These are phyloP conservation scores for Dissostichus mawsoni DNA, from an alignment of 2,113 vertebrate species.

Conservation along the genomic window DNA sequence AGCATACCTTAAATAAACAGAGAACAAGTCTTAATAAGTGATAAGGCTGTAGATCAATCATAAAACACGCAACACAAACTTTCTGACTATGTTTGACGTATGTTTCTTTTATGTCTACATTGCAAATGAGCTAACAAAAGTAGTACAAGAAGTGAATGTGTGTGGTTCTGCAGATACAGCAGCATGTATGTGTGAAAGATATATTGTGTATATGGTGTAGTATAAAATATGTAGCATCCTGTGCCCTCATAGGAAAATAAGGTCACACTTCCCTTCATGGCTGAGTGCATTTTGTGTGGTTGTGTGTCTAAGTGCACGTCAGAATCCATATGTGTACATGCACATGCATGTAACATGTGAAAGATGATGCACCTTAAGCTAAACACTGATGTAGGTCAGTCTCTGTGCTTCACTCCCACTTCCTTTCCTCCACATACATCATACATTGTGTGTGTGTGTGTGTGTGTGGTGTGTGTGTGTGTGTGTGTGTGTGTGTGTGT, in stretches of 20 bases:
- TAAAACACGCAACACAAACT: neutral
- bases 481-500: neutral
- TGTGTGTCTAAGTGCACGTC: slow-evolving; percentile 9
- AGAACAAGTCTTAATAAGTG: neutral
- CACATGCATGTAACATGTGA: slow-evolving; percentile 13
- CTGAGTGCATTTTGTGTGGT: slow-evolving; percentile 19
- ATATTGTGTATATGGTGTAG: neutral
- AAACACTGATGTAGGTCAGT: slow-evolving; percentile 28
- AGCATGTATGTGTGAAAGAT: neutral
- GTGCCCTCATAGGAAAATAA: slow-evolving; percentile 11
- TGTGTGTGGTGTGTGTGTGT: slow-evolving; percentile 1
- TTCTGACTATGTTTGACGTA: neutral
- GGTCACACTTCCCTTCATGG: slow-evolving; percentile 47
- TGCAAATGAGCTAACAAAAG: no score
- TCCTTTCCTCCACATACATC: slow-evolving; percentile 5
- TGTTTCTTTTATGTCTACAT: neutral
- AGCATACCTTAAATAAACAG: neutral
- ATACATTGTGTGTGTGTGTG: neutral
- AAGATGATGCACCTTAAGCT: slow-evolving; percentile 17
- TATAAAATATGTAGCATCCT: neutral
- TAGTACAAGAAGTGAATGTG: neutral
- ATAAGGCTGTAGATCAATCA: neutral
- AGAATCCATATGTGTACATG: neutral
- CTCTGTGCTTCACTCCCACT: neutral
- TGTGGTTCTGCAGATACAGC: neutral